phyloP scores from a whole-genome alignment of 2,113 vertebrate species.

The Tympanuchus pallidicinctus region DNA sequence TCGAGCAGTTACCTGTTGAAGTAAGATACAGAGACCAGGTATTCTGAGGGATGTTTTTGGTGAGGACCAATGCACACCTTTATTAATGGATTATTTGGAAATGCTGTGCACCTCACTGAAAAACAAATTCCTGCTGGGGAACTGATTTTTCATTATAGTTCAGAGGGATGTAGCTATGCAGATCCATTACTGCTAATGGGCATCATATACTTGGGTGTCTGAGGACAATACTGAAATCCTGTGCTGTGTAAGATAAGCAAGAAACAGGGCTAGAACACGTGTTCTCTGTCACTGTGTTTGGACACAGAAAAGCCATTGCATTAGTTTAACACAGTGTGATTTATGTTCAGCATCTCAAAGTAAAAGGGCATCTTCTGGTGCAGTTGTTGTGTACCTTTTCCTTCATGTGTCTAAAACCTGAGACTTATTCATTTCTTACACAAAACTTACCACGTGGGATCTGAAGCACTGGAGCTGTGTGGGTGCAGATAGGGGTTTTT shows the following conservation, averaged over 20 bases:
- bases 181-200: not conserved
- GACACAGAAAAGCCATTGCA: not conserved
- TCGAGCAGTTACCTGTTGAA: not conserved
- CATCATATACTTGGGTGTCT: not conserved
- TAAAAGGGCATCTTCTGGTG: not conserved
- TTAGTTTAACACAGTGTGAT: not conserved
- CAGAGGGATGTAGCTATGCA: not conserved
- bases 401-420: not conserved
- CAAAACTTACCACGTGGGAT: not conserved
- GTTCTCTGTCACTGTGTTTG: not conserved
- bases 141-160: not conserved
- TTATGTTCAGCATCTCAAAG: not conserved
- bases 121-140: not conserved
- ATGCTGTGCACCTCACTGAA: rapidly evolving
- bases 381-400: not conserved
- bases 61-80: not conserved
- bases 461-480: not conserved
- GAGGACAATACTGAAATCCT: not conserved
- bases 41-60: not conserved
- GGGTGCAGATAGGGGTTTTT: constrained; percentile 43
- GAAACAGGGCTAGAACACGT: not conserved
- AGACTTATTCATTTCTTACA: not conserved
- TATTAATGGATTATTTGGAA: not conserved
- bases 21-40: not conserved
- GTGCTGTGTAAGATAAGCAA: not conserved